These are phyloP conservation scores for Erebia aethiops DNA, from an alignment of 2,888 invertebrate species.

Conservation along the genomic window DNA sequence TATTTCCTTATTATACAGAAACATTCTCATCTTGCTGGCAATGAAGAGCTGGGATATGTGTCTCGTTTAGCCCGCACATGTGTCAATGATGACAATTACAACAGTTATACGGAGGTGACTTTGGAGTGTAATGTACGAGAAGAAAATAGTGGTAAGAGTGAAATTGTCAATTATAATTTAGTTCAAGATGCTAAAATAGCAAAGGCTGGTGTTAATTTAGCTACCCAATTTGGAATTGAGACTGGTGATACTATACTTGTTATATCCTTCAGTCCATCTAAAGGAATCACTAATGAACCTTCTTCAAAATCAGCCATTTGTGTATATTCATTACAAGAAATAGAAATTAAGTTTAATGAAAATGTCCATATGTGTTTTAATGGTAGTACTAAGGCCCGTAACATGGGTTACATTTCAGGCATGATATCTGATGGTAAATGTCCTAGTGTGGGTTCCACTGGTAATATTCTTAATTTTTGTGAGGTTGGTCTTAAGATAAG, in stretches of 20 bases:
- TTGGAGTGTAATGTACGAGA: slow-evolving; percentile 91
- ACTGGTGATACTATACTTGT: slow-evolving; percentile 92
- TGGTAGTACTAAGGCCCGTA: slow-evolving; percentile 95
- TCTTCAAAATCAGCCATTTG: slow-evolving; percentile 94
- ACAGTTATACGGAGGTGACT: slow-evolving; percentile 98
- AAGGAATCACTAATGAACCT: slow-evolving; percentile 93
- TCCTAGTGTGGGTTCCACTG: slow-evolving; percentile 92
- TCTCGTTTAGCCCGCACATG: slow-evolving; percentile 96
- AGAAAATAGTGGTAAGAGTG: slow-evolving; percentile 78
- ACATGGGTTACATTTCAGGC: slow-evolving; percentile 95
- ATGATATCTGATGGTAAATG: slow-evolving; percentile 96
- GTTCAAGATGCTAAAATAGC: slow-evolving; percentile 96
- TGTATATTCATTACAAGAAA: slow-evolving; percentile 94
- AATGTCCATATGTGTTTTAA: slow-evolving; percentile 99
- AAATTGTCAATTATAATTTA: slow-evolving; percentile 90
- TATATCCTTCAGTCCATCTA: slow-evolving; percentile 94
- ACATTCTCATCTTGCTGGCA: slow-evolving; percentile 93
- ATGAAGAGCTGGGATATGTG: slow-evolving; percentile 95
- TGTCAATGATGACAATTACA: slow-evolving; percentile 96
- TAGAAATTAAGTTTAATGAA: slow-evolving; percentile 96
- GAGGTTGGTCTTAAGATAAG: slow-evolving; percentile 96
- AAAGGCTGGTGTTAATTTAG: slow-evolving; percentile 91
- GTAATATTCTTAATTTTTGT: slow-evolving; percentile 96
- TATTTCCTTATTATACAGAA: slow-evolving; percentile 98
- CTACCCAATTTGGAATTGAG: slow-evolving; percentile 91